A percentile compares a stretch with the other conserved stretches of the same genome.
Conservation (phyloP, 2,797 vertebrate species). For the Eulemur albifrons region DNA sequence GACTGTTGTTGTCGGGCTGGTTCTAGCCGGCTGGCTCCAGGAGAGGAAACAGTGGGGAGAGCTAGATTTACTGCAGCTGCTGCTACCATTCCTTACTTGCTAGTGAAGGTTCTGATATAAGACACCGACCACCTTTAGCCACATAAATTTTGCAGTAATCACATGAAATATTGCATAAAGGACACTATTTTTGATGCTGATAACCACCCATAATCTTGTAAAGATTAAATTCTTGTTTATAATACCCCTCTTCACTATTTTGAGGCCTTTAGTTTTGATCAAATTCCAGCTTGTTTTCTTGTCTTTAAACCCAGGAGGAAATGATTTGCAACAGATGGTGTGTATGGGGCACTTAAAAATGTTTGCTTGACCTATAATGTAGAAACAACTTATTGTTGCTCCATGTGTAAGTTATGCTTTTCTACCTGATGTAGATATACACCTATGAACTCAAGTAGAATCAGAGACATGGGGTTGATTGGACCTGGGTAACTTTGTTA, state of each 20-base stretch:
- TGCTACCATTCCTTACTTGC: not conserved
- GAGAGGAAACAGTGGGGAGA: conserved; percentile 17
- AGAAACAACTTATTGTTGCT: not conserved
- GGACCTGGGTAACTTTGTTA: not conserved
- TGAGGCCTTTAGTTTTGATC: not conserved
- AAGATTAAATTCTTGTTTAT: conserved; percentile 24
- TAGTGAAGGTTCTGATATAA: not conserved
- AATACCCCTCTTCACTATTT: conserved; percentile 1
- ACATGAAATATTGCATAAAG: not conserved
- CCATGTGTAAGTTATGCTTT: not conserved
- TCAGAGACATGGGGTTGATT: not conserved
- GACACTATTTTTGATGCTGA: not conserved
- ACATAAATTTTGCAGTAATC: conserved; percentile 7
- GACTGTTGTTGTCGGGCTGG: conserved; percentile 57
- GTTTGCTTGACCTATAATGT: not conserved
- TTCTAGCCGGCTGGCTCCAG: conserved; percentile 67
- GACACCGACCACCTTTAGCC: conserved; percentile 7
- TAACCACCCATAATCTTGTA: not conserved
- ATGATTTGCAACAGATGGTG: conserved; percentile 44
- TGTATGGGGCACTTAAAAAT: not conserved
- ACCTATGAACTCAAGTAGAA: not conserved
- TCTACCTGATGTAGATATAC: not conserved
- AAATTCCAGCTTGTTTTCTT: conserved; percentile 28
- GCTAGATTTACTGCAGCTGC: conserved; percentile 11
- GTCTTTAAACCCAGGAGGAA: conserved; percentile 1